phyloP scores from a whole-genome alignment of 2,113 vertebrate genomes.

The Talpa occidentalis region DNA sequence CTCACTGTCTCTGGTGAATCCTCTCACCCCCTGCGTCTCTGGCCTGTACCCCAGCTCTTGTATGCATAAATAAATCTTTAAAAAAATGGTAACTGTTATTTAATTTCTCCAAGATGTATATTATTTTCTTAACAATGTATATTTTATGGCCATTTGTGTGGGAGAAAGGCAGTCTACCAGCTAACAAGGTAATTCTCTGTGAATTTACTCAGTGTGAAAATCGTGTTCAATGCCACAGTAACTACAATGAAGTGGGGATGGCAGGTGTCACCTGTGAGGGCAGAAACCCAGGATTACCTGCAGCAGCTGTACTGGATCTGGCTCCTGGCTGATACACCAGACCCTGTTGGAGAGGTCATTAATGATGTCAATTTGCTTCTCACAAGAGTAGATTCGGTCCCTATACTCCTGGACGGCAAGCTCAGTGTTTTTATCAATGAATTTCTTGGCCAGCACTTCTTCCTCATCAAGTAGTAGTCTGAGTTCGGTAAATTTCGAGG shows the following conservation, averaged over 20 bases:
- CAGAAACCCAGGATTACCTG: conserved; percentile 79
- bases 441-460: conserved; percentile 81
- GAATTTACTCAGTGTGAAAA: neutral
- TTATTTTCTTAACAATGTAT: neutral
- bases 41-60: too few relatives aligned
- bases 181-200: neutral
- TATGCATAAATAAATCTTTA: too few relatives aligned
- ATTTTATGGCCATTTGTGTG: neutral
- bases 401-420: conserved; percentile 76
- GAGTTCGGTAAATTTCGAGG: conserved; percentile 80
- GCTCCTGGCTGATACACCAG: conserved; percentile 75
- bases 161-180: neutral
- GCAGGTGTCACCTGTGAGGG: neutral
- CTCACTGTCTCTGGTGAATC: too few relatives aligned
- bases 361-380: conserved; percentile 67
- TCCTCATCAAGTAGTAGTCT: conserved; percentile 85
- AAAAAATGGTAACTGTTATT: neutral
- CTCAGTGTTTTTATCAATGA: conserved; percentile 83
- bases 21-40: too few relatives aligned
- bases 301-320: conserved; percentile 78
- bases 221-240: neutral
- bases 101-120: neutral
- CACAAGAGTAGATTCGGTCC: conserved; percentile 72
- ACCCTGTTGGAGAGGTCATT: conserved; percentile 68
- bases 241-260: neutral